Percentiles rank a stretch among this genome's conserved stretches.
Evolutionary conservation across 2,888 invertebrate species (phyloP).

Genomic region (Lacanobia oleracea): DNA sequence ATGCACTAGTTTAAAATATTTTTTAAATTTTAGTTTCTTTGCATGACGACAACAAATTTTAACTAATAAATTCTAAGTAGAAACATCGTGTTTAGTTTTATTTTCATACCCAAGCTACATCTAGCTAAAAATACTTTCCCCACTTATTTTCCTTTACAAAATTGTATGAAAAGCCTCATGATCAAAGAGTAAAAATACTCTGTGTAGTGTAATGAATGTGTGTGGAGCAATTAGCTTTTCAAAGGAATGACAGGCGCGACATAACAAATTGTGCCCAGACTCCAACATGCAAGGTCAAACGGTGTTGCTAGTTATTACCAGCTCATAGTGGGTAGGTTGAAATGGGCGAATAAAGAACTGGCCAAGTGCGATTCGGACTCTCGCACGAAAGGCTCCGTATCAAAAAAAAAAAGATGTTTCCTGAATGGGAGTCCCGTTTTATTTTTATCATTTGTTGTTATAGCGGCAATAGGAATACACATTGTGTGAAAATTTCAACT

Average conservation of each 20-base stretch:
- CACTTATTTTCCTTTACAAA: conserved; percentile 19
- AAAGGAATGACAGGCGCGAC: conserved; percentile 30
- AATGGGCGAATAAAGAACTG: background rate
- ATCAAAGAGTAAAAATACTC: conserved; percentile 38
- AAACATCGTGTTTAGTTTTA: background rate
- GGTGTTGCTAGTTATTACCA: conserved; percentile 16
- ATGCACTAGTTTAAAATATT: too few species aligned
- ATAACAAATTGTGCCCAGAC: conserved; percentile 19
- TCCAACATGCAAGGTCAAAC: conserved; percentile 35
- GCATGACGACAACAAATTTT: background rate
- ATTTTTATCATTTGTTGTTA: too few species aligned
- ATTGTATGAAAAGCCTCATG: conserved; percentile 48
- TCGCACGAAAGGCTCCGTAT: too few species aligned
- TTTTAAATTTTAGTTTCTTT: too few species aligned
- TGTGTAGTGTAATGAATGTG: conserved; percentile 38
- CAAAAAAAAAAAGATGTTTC: too few species aligned
- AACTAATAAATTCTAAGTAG: background rate
- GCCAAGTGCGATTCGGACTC: too few species aligned
- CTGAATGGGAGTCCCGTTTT: too few species aligned
- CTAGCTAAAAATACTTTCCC: conserved; percentile 23
- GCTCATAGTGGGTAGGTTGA: background rate
- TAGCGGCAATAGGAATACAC: too few species aligned
- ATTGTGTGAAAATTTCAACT: too few species aligned
- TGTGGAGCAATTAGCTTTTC: conserved; percentile 37
- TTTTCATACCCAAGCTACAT: conserved; percentile 6